A percentile compares a stretch with the other conserved stretches of the same genome.
These are phyloP conservation scores for Streptopelia turtur DNA, from an alignment of 2,797 vertebrate genomes.

Conservation along the genomic window DNA sequence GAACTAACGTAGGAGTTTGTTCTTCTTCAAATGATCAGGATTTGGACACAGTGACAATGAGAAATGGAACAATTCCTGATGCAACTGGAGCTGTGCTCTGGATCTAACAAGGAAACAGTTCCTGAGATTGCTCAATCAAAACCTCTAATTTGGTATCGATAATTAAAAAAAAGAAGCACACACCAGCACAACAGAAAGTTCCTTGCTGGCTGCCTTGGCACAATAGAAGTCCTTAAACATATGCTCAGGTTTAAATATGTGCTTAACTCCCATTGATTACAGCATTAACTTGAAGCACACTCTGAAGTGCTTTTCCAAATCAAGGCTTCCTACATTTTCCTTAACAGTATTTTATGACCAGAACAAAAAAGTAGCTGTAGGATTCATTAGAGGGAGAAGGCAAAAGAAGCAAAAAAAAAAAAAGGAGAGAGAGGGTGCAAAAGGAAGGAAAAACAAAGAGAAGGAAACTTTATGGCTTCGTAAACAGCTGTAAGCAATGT, in stretches of 20 bases:
- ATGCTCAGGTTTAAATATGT: neutral
- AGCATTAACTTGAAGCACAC: neutral
- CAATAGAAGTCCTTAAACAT: neutral
- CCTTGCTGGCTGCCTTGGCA: neutral
- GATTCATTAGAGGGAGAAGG: neutral
- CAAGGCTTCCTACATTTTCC: neutral
- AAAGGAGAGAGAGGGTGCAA: neutral
- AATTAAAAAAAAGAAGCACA: neutral
- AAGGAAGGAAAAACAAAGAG: constrained; percentile 68
- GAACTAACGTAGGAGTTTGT: neutral
- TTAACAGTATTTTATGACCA: constrained; percentile 1
- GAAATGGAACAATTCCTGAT: neutral
- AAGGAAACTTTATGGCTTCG: constrained; percentile 69
- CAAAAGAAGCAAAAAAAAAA: neutral
- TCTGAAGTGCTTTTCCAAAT: neutral
- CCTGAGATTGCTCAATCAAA: neutral
- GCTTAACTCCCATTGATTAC: neutral
- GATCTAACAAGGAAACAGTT: neutral
- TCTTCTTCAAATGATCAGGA: neutral
- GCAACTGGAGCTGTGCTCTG: neutral
- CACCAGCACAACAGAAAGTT: neutral
- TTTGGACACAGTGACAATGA: neutral
- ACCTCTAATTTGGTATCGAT: neutral
- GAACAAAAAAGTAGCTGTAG: neutral
- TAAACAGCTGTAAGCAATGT: constrained; percentile 78